These are phyloP conservation scores for Himalopsyche phryganea DNA, from an alignment of 1,140 invertebrate genomes.

Conservation along the genomic window DNA sequence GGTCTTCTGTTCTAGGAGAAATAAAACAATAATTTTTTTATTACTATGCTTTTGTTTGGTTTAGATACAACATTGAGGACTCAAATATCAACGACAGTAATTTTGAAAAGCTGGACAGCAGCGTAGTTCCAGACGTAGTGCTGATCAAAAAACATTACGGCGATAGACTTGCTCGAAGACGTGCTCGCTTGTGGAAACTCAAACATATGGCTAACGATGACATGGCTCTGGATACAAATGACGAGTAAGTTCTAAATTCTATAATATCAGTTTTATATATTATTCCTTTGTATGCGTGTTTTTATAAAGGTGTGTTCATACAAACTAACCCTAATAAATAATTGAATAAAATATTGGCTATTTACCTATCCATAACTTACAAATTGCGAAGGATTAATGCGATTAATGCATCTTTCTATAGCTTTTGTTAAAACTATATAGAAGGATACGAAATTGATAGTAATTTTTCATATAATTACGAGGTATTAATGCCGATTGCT, in stretches of 20 bases:
- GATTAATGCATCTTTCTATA: no score
- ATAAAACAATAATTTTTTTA: not conserved
- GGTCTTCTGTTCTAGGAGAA: no score
- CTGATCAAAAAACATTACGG: conserved; percentile 91
- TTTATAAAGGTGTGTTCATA: no score
- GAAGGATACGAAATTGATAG: no score
- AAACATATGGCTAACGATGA: conserved; percentile 76
- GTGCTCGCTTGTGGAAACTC: conserved; percentile 88
- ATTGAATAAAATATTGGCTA: no score
- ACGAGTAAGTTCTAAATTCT: conserved; percentile 57
- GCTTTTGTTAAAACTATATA: no score
- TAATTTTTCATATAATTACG: no score
- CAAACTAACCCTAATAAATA: no score
- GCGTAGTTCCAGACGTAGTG: conserved; percentile 82
- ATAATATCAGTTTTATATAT: conserved; percentile 6
- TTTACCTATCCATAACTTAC: no score
- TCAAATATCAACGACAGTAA: conserved; percentile 87
- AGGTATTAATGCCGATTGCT: no score
- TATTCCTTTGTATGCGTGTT: no score
- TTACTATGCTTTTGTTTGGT: conserved; percentile 31
- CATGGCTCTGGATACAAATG: conserved; percentile 63
- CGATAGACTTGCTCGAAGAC: conserved; percentile 65
- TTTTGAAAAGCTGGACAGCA: conserved; percentile 77
- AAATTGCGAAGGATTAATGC: no score
- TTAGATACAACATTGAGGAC: conserved; percentile 81